Base-by-base conservation (phyloP, 1,140 invertebrate species). In the Drosophila kepulauana region DNA sequence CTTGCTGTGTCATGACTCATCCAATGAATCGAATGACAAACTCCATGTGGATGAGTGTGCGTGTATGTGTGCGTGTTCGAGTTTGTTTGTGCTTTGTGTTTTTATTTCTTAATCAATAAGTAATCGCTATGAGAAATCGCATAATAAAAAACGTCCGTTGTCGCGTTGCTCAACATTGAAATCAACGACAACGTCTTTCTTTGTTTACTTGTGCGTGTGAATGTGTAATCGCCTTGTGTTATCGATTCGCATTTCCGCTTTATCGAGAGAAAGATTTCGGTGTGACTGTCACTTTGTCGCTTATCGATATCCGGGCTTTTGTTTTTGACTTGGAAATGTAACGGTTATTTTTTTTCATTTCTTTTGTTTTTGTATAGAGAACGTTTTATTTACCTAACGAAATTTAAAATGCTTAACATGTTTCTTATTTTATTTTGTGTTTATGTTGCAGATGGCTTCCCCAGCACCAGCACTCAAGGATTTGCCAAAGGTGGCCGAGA, bases 401-500 rank as follows among this genome's bases (percentile, higher is more conserved):
- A 33, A 0, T 33, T 38, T 38, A 10, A 10, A 38, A 38, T 38
- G 2, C 7, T 33, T 33, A 33, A 33, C 1, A 25, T 25, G 20
- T 25, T 25, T 25, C 0, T 33, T 2, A 33, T 33, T 25, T 51
- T 20, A 51, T 20, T 54, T 49, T 63, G 0, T 52, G n/a, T 58
- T 6, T 66, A 6, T 25, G 20, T 38, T 57, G 6, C 43, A 91
- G 81, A 93, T 93, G 92, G 89, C 92, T 56, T 66, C 82, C 72
- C 80, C 82, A 88, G 82, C 89, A 74, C 96, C 97, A 93, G 95
- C 95, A 82, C 94, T 98, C 54, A 97, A 98, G 94, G 96, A 98
- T 93, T 94, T 98, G 59, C 97, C 97, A 67, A 98, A 98, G 94
- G 97, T 98, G 63, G 96, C 96, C 63, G 94, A 95, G 41, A 96